A percentile compares a stretch with the other conserved stretches of the same genome.
phyloP scores from a whole-genome alignment of 2,797 vertebrate species.

The Phylloscopus collybita region DNA sequence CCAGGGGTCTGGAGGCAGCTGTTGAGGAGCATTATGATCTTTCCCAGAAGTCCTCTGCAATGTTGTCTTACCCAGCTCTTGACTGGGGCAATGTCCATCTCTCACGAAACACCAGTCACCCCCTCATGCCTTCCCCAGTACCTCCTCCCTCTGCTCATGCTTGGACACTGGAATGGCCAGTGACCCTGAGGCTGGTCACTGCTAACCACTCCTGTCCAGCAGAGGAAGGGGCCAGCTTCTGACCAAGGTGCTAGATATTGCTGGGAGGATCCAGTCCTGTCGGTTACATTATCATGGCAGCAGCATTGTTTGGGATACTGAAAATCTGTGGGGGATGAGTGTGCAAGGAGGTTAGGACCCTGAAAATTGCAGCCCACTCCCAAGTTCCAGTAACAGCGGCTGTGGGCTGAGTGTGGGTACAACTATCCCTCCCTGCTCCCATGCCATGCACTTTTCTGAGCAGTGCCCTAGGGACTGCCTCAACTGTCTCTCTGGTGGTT shows the following conservation, averaged over 20 bases:
- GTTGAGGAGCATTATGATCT: neutral
- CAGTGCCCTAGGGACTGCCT: neutral
- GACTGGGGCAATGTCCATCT: rapidly evolving
- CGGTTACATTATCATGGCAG: neutral
- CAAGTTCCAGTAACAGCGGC: neutral
- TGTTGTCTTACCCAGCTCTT: neutral
- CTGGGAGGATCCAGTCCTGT: neutral
- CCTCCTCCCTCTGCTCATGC: neutral
- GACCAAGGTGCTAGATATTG: neutral
- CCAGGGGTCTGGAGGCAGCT: neutral
- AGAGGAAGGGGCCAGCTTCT: too few species aligned
- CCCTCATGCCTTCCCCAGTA: neutral
- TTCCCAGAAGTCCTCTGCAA: neutral
- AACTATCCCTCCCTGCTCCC: neutral
- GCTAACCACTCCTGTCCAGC: neutral
- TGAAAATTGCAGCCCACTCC: neutral
- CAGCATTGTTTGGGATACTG: neutral
- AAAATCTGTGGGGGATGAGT: neutral
- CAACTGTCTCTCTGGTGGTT: rapidly evolving
- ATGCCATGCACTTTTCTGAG: too few species aligned
- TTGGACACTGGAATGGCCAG: neutral
- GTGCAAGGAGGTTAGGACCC: neutral
- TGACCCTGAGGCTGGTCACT: neutral
- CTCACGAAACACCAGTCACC: neutral
- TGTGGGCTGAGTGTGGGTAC: neutral